These are phyloP conservation scores for Rhagium mordax DNA, from an alignment of 2,888 invertebrate species.

Conservation along the genomic window DNA sequence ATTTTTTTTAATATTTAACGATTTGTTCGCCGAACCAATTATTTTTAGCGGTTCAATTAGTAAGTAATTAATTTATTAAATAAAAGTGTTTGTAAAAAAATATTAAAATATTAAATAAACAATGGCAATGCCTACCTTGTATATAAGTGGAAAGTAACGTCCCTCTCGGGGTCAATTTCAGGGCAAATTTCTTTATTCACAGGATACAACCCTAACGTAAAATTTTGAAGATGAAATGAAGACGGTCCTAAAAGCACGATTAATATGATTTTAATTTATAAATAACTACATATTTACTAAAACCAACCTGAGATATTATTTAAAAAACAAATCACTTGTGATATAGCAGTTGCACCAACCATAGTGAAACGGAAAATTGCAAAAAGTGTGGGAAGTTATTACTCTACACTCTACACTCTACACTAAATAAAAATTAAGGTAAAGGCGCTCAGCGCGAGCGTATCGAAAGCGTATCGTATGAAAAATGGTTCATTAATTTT, in stretches of 20 bases:
- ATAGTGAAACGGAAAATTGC: neutral
- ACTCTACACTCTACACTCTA: too few relatives aligned
- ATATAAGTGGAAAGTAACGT: constrained; percentile 70
- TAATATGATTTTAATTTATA: neutral
- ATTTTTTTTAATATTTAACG: too few relatives aligned
- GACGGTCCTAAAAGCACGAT: constrained; percentile 41
- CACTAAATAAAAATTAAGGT: neutral
- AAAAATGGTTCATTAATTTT: neutral
- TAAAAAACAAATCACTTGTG: constrained; percentile 14
- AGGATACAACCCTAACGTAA: constrained; percentile 41
- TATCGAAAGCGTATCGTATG: neutral
- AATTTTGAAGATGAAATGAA: constrained; percentile 39
- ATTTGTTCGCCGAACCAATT: too few relatives aligned
- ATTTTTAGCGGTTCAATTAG: too few relatives aligned
- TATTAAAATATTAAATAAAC: constrained; percentile 3
- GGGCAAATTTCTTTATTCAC: constrained; percentile 46
- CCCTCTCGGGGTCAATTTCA: constrained; percentile 67
- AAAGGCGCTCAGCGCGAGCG: neutral
- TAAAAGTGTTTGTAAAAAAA: too few relatives aligned
- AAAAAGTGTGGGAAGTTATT: neutral
- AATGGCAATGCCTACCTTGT: constrained; percentile 67
- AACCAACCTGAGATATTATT: constrained; percentile 24
- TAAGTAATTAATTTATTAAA: too few relatives aligned
- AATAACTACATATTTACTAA: neutral
- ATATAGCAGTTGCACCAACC: neutral